Conservation (phyloP, 2,888 invertebrate species). For the Stenolophus ochropezus region DNA sequence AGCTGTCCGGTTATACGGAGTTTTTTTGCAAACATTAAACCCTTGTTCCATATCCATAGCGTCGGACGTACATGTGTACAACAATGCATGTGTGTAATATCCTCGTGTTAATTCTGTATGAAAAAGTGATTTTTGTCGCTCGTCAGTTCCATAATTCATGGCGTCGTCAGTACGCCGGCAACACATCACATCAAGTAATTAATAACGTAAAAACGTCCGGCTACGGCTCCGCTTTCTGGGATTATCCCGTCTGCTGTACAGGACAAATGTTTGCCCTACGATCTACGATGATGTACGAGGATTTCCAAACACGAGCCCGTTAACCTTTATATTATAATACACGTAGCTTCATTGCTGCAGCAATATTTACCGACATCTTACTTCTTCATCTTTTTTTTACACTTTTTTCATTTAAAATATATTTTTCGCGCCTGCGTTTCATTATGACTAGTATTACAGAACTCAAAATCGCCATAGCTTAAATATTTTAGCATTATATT, state of each 20-base stretch:
- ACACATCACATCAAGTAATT: conserved; percentile 37
- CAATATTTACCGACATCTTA: no score
- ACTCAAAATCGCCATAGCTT: no score
- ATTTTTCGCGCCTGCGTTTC: no score
- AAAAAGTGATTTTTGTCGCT: conserved; percentile 35
- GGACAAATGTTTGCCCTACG: conserved; percentile 22
- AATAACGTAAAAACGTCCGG: conserved; percentile 38
- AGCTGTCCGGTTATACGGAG: no score
- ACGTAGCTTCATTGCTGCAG: no score
- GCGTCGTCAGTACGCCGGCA: conserved; percentile 12
- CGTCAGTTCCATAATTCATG: conserved; percentile 42
- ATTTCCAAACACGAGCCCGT: not conserved
- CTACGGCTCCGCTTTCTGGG: conserved; percentile 1
- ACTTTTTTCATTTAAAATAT: no score
- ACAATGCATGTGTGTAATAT: conserved; percentile 15
- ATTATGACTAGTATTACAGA: no score
- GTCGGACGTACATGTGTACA: not conserved
- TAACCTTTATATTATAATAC: no score
- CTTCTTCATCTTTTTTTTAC: no score
- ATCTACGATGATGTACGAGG: conserved; percentile 11
- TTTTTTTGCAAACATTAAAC: no score
- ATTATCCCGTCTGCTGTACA: conserved; percentile 37
- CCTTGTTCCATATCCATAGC: not conserved
- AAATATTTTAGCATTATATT: no score
- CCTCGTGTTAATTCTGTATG: not conserved